A percentile compares a stretch with the other conserved stretches of the same genome.
Evolutionary conservation across 2,113 vertebrate species (phyloP).

Genomic region (Dendrocopos noguchii): DNA sequence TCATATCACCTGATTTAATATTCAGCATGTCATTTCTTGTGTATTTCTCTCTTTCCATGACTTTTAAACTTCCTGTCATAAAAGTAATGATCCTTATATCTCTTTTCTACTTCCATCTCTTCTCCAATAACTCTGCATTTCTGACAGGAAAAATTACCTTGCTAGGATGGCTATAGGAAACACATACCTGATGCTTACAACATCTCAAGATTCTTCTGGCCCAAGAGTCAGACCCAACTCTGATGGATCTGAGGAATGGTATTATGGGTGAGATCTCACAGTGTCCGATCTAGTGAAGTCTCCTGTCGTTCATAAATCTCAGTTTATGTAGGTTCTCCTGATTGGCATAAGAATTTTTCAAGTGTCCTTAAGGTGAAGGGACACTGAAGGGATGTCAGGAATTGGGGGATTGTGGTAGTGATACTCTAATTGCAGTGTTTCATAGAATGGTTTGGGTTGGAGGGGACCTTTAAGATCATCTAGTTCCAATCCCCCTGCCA

Average conservation of each 20-base stretch:
- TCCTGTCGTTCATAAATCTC: not conserved
- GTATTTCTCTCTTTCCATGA: not conserved
- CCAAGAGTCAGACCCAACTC: not conserved
- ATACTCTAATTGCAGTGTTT: not conserved
- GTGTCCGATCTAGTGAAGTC: not conserved
- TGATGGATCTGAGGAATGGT: not conserved
- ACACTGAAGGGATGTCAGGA: not conserved
- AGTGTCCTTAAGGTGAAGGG: not conserved
- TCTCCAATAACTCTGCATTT: not conserved
- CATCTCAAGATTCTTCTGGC: not conserved
- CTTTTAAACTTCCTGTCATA: not conserved
- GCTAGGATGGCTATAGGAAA: not conserved
- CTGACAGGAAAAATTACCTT: not conserved
- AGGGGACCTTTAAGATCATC: too few relatives aligned
- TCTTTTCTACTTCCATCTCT: not conserved
- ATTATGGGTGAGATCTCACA: not conserved
- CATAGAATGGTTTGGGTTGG: too few relatives aligned
- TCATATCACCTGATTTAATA: not conserved
- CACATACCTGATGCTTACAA: fast-evolving
- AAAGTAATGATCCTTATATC: not conserved
- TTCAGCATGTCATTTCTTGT: not conserved
- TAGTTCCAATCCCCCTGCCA: too few relatives aligned
- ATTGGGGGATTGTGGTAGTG: not conserved
- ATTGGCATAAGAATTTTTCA: not conserved
- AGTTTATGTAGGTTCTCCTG: not conserved